A percentile compares a stretch with the other conserved stretches of the same genome.
These are phyloP conservation scores for Machimus atricapillus DNA, from an alignment of 2,888 invertebrate species.

Conservation along the genomic window DNA sequence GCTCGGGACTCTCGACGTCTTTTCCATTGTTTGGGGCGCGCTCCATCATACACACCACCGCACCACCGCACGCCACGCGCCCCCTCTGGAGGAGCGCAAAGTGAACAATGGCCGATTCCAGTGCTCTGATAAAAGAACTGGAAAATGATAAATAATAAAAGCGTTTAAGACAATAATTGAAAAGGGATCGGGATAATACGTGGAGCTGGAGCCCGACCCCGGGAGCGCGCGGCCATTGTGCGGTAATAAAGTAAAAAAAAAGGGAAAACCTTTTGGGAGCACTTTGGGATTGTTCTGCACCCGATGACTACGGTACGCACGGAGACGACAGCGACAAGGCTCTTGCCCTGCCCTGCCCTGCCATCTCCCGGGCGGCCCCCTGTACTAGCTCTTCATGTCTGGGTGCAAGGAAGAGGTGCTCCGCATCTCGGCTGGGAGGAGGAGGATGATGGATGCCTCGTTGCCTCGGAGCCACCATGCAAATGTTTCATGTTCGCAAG, in stretches of 20 bases:
- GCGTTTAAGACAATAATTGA: slow-evolving; percentile 31
- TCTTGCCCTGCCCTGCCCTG: not conserved
- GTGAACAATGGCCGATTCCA: slow-evolving; percentile 21
- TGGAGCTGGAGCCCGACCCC: not conserved
- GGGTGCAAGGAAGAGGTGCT: not conserved
- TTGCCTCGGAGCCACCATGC: not conserved
- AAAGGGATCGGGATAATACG: slow-evolving; percentile 33
- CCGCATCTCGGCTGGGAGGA: not conserved
- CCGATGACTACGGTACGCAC: not conserved
- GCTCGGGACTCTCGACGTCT: not conserved
- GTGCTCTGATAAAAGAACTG: slow-evolving; percentile 24
- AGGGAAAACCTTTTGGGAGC: not conserved
- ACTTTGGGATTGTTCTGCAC: not conserved
- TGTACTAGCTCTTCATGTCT: not conserved
- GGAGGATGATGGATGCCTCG: not conserved
- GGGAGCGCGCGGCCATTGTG: not conserved
- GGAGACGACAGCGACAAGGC: not conserved
- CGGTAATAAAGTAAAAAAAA: not conserved
- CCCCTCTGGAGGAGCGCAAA: not conserved
- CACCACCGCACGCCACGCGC: not conserved
- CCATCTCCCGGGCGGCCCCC: not conserved
- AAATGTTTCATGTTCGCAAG: not conserved
- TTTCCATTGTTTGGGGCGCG: not conserved
- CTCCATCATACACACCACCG: not conserved
- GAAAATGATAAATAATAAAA: slow-evolving; percentile 38